These are phyloP conservation scores for Orthonevra nobilis DNA, from an alignment of 2,888 invertebrate species.

Conservation along the genomic window DNA sequence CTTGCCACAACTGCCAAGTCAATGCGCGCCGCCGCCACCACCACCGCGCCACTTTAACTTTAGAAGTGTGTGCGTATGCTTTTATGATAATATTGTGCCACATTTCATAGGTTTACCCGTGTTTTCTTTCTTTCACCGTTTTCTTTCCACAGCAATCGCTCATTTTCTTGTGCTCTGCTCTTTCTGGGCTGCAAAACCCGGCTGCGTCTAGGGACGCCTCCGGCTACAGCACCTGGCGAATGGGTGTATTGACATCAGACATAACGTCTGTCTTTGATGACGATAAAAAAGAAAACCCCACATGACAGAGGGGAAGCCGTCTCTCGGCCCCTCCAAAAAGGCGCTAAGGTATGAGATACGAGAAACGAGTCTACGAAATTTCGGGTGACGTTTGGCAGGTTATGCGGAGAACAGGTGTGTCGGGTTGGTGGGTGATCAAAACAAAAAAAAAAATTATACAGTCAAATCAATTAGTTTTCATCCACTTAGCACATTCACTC, in stretches of 20 bases:
- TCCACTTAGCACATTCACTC: constrained; percentile 50
- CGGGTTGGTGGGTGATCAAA: constrained; percentile 48
- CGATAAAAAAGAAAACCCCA: constrained; percentile 6
- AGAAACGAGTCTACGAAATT: too few relatives aligned
- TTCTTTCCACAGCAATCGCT: constrained; percentile 25
- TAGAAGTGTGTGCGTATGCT: constrained; percentile 16
- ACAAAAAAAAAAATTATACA: constrained; percentile 27
- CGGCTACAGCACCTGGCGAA: constrained; percentile 14
- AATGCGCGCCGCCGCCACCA: constrained; percentile 10
- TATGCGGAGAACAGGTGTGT: constrained; percentile 50
- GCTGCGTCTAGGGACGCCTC: constrained; percentile 18
- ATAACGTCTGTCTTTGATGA: constrained; percentile 46
- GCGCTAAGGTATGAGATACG: too few relatives aligned
- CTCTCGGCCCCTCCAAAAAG: constrained; percentile 28
- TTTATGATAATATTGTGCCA: constrained; percentile 68
- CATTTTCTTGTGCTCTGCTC: constrained; percentile 3
- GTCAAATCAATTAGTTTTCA: constrained; percentile 56
- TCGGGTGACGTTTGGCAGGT: constrained; percentile 25
- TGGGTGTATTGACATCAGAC: constrained; percentile 66
- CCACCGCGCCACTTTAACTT: not conserved
- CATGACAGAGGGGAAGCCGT: constrained; percentile 25
- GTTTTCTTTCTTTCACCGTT: constrained; percentile 10
- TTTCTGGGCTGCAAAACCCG: constrained; percentile 37
- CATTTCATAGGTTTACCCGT: constrained; percentile 28
- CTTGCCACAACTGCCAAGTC: constrained; percentile 8